Evolutionary conservation across 2,797 vertebrate species (phyloP).

Genomic region (Ctenochaetus hawaiiensis): DNA sequence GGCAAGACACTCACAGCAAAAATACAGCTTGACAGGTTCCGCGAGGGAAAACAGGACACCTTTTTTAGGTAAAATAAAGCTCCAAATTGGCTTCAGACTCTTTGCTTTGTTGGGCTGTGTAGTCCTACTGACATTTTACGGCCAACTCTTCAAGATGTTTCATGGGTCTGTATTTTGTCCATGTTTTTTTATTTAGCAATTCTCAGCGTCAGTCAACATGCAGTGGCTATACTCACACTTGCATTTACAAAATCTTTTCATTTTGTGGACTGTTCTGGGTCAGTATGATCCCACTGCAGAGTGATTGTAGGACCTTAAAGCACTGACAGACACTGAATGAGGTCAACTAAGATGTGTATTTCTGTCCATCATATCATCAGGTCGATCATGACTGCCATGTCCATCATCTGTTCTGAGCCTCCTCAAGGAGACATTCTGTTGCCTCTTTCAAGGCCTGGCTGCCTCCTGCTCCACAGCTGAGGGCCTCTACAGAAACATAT

Average conservation of each 20-base stretch:
- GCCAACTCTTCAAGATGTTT: slow-evolving; percentile 4
- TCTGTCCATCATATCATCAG: slow-evolving; percentile 1
- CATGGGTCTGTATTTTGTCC: not conserved
- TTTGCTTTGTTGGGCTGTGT: not conserved
- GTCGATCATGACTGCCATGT: slow-evolving; percentile 4
- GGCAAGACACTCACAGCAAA: slow-evolving; percentile 1
- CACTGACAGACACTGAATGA: not conserved
- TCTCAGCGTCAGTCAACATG: slow-evolving; percentile 2
- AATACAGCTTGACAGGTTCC: slow-evolving; percentile 32
- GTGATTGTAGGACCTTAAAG: not conserved
- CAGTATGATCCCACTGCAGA: not conserved
- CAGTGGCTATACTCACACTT: not conserved
- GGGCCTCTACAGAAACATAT: slow-evolving; percentile 5
- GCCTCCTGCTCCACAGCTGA: slow-evolving; percentile 12
- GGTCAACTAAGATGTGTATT: slow-evolving; percentile 4
- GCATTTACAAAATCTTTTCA: slow-evolving; percentile 5
- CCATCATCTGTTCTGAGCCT: no score
- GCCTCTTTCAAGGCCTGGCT: slow-evolving; percentile 1
- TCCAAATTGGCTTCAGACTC: slow-evolving; percentile 20
- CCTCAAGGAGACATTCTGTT: not conserved
- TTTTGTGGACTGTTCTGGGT: not conserved
- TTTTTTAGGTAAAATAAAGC: slow-evolving; percentile 39
- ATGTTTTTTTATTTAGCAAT: not conserved
- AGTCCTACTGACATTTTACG: slow-evolving; percentile 11
- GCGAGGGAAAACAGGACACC: slow-evolving; percentile 3